Percentiles rank a stretch among this genome's conserved stretches.
phyloP scores from a whole-genome alignment of 2,888 invertebrate species.

The Leptinotarsa juncta region DNA sequence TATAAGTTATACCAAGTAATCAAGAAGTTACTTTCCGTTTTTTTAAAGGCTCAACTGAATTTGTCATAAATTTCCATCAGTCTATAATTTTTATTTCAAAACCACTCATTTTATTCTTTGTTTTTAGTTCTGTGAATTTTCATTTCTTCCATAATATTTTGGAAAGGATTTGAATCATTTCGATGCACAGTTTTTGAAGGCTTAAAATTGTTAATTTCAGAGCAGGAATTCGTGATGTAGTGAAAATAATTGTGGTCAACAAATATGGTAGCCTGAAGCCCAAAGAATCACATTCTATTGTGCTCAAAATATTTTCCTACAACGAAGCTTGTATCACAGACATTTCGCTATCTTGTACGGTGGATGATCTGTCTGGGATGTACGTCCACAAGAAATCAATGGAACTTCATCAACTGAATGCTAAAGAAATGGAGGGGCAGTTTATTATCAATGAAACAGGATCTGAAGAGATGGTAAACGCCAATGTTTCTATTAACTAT shows the following conservation, averaged over 20 bases:
- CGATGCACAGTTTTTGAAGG: too few relatives aligned
- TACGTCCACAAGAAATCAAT: conserved; percentile 59
- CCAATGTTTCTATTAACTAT: background rate
- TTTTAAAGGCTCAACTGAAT: too few relatives aligned
- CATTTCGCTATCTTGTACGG: conserved; percentile 59
- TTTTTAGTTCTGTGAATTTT: too few relatives aligned
- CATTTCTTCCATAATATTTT: too few relatives aligned
- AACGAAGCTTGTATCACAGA: conserved; percentile 57
- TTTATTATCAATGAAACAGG: conserved; percentile 64
- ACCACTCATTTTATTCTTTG: too few relatives aligned
- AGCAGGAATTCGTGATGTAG: conserved; percentile 38
- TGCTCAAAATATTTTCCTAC: conserved; percentile 59
- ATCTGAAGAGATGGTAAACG: conserved; percentile 55
- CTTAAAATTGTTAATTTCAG: conserved; percentile 36
- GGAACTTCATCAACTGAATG: conserved; percentile 42
- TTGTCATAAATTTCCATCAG: too few relatives aligned
- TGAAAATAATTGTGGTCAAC: conserved; percentile 41
- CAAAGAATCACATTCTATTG: conserved; percentile 58
- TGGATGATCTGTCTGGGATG: conserved; percentile 62
- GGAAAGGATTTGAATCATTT: too few relatives aligned
- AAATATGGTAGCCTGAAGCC: conserved; percentile 61
- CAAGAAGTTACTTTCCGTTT: background rate
- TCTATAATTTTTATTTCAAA: too few relatives aligned
- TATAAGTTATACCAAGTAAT: background rate
- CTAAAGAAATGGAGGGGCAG: conserved; percentile 55